These are phyloP conservation scores for Anoplophora glabripennis DNA, from an alignment of 1,140 invertebrate species.

Conservation along the genomic window DNA sequence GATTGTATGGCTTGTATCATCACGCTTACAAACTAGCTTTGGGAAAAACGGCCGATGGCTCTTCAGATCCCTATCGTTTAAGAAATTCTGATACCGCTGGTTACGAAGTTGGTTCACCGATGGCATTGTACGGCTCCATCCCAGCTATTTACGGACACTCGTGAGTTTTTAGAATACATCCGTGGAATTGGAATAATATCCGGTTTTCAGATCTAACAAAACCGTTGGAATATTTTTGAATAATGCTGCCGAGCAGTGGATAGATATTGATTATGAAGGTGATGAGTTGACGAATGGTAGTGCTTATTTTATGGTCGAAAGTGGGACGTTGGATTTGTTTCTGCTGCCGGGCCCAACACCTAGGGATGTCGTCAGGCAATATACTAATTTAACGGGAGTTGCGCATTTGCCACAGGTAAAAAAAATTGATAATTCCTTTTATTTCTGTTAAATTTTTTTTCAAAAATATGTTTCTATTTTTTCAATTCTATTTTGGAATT, in stretches of 20 bases:
- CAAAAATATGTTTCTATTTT: too few relatives aligned
- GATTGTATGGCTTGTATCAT: conserved; percentile 93
- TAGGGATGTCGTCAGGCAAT: conserved; percentile 82
- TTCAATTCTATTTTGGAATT: too few relatives aligned
- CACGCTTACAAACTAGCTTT: conserved; percentile 89
- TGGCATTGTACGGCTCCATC: conserved; percentile 92
- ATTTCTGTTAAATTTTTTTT: neutral
- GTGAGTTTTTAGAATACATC: conserved; percentile 46
- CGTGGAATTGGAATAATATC: neutral
- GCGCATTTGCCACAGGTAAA: conserved; percentile 55
- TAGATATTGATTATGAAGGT: conserved; percentile 78
- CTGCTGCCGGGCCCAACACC: conserved; percentile 84
- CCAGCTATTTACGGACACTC: conserved; percentile 89
- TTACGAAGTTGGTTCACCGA: conserved; percentile 77
- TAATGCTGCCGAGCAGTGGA: conserved; percentile 96
- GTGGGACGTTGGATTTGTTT: conserved; percentile 88
- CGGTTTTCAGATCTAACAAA: conserved; percentile 83
- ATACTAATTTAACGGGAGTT: conserved; percentile 77
- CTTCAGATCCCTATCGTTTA: conserved; percentile 88
- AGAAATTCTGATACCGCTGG: conserved; percentile 98
- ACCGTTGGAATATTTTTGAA: conserved; percentile 93
- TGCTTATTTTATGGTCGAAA: conserved; percentile 87
- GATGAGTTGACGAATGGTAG: conserved; percentile 60
- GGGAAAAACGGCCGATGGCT: conserved; percentile 70
- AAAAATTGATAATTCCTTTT: neutral